Base-by-base conservation (phyloP, 2,113 vertebrate species). In the Antechinus flavipes region DNA sequence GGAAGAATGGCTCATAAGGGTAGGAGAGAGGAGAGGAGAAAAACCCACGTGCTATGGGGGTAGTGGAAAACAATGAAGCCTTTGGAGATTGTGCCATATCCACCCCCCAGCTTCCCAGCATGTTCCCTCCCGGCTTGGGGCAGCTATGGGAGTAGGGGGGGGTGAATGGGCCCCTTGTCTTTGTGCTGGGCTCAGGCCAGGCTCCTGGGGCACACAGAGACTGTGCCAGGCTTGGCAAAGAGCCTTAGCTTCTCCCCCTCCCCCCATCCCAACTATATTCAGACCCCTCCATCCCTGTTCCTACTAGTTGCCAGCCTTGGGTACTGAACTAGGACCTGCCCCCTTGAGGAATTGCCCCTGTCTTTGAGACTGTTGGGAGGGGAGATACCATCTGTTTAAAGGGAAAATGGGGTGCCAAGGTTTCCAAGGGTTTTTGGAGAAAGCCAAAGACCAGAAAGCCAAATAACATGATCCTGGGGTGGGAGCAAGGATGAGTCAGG, bases 151-250 rank as follows among this genome's bases (percentile, higher is more conserved):
- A 94, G 94, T 50, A 1, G 94, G 94, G 2, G 95, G 94, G 95
- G 97, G 90, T 94, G 96, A 98, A 98, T 97, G 94, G 97, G 96
- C 94, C 95, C 68, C 97, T 98, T 98, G 97, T 98, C 96, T 98
- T 27, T 0, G 91, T 11, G 42, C 96, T 98, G 98, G 97, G 97
- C 91, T 94, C 95, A 92, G 94, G 98, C 97, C 98, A 97, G 97
- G 90, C 92, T 97, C 95, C 89, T 92, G 0, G 26, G 97, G 98
- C 96, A 97, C 97, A 97, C 30, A 0, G 91, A 97, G 97, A 96
- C 93, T 97, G 97, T 2, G 92, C 98, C 97, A 97, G 97, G 96
- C 91, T 94, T 95, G 95, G 95, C 96, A 6, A 3, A 91, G 93
- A 35, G 92, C 97, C 27, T 24, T 54, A 91, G 96, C 96, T 96